Evolutionary conservation across 1,140 invertebrate species (phyloP).

Genomic region (Zaprionus vittiger): DNA sequence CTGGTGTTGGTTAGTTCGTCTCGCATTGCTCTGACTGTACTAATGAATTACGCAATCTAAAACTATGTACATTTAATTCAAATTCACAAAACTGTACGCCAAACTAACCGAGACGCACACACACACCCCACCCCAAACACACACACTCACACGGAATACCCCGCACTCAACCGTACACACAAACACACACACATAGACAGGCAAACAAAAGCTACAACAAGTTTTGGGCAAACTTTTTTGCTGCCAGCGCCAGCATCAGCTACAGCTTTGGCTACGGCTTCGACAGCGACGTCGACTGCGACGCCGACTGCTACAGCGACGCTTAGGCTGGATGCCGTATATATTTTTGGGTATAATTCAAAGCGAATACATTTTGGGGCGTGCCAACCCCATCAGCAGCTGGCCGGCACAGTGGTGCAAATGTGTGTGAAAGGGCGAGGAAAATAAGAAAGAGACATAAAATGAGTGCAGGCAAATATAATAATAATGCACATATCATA

Average conservation of each 20-base stretch:
- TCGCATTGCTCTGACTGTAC: conserved; percentile 69
- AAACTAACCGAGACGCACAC: conserved; percentile 75
- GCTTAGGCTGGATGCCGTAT: conserved; percentile 32
- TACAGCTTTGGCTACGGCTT: conserved; percentile 25
- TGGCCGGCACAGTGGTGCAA: conserved; percentile 23
- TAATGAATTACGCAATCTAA: conserved; percentile 84
- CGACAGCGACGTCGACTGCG: conserved; percentile 24
- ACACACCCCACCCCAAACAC: conserved; percentile 24
- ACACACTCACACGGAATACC: conserved; percentile 18
- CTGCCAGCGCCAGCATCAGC: conserved; percentile 38
- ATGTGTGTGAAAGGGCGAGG: background rate
- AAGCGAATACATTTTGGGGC: conserved; percentile 75
- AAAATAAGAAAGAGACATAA: background rate
- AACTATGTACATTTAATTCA: conserved; percentile 84
- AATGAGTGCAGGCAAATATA: too few species aligned
- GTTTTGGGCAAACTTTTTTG: conserved; percentile 76
- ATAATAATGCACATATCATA: background rate
- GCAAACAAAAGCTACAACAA: conserved; percentile 51
- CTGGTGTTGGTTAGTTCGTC: conserved; percentile 60
- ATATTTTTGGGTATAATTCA: conserved; percentile 82
- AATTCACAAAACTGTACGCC: conserved; percentile 83
- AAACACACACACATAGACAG: conserved; percentile 36
- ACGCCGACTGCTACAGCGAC: conserved; percentile 39
- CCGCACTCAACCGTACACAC: conserved; percentile 49
- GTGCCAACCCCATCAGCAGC: conserved; percentile 72